Evolutionary conservation across 2,797 vertebrate species (phyloP).

Genomic region (Arrhamphus sclerolepis): DNA sequence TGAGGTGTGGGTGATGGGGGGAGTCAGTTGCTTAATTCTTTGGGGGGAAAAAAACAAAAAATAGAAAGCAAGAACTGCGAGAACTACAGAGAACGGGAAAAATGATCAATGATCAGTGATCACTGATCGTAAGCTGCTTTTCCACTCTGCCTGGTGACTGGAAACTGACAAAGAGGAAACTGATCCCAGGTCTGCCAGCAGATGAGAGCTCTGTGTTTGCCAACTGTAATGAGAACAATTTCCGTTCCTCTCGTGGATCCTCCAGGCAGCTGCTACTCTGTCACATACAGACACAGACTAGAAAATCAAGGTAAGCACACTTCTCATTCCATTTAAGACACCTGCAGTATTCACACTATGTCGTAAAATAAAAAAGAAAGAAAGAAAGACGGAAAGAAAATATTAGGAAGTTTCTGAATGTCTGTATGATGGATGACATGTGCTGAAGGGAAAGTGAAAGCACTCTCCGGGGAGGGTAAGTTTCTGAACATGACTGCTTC

Average conservation of each 20-base stretch:
- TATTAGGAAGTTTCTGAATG: background rate
- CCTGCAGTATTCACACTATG: background rate
- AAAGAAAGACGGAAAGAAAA: background rate
- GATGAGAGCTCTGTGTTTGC: slow-evolving; percentile 42
- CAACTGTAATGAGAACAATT: slow-evolving; percentile 58
- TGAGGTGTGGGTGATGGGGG: background rate
- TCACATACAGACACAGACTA: slow-evolving; percentile 43
- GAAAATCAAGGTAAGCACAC: slow-evolving; percentile 69
- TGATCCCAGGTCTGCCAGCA: slow-evolving; percentile 60
- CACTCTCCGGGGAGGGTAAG: slow-evolving; percentile 19
- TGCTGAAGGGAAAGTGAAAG: slow-evolving; percentile 75
- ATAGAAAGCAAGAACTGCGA: slow-evolving; percentile 66
- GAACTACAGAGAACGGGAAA: slow-evolving; percentile 26
- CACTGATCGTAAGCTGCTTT: slow-evolving; percentile 42
- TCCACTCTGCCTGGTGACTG: slow-evolving; percentile 15
- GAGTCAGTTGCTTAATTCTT: slow-evolving; percentile 30
- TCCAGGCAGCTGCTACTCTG: slow-evolving; percentile 56
- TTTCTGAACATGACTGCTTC: slow-evolving; percentile 4
- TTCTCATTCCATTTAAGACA: slow-evolving; percentile 27
- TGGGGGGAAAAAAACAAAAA: slow-evolving; percentile 32
- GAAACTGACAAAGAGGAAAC: slow-evolving; percentile 36
- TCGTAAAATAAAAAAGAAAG: background rate
- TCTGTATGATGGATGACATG: slow-evolving; percentile 30
- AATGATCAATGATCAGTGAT: slow-evolving; percentile 35
- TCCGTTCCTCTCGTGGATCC: slow-evolving; percentile 57